Conservation (phyloP, 2,113 vertebrate genomes). For the Osmerus mordax region DNA sequence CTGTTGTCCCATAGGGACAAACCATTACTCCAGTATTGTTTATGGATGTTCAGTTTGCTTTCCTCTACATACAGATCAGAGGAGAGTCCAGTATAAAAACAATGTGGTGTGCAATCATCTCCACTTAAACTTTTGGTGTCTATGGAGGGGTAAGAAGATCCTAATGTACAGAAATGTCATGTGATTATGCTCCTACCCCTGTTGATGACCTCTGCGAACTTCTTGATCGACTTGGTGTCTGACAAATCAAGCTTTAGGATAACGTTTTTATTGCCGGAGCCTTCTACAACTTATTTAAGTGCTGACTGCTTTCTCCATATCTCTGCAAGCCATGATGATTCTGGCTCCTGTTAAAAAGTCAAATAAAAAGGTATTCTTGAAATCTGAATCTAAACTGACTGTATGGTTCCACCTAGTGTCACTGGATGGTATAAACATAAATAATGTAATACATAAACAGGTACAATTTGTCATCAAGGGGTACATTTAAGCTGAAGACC, state of each 20-base stretch:
- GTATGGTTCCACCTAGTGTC: not conserved
- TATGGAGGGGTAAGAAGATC: not conserved
- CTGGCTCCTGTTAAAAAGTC: slow-evolving; percentile 56
- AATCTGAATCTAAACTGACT: slow-evolving; percentile 41
- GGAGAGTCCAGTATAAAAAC: not conserved
- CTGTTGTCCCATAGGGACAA: slow-evolving; percentile 74
- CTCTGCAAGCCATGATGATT: slow-evolving; percentile 73
- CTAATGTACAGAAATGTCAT: not conserved
- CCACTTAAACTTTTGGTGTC: not conserved
- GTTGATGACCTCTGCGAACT: slow-evolving; percentile 72
- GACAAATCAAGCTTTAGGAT: slow-evolving; percentile 71
- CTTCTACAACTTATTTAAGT: slow-evolving; percentile 58
- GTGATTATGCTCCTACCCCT: slow-evolving; percentile 47
- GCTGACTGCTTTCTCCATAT: slow-evolving; percentile 65
- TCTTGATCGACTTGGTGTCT: slow-evolving; percentile 70
- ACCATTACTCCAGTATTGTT: slow-evolving; percentile 80
- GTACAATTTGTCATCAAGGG: not conserved
- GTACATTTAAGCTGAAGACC: not conserved
- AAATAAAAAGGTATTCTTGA: not conserved
- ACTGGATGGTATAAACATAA: not conserved
- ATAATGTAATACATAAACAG: not conserved
- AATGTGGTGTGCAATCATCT: not conserved
- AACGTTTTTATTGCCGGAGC: slow-evolving; percentile 63
- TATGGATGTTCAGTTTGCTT: slow-evolving; percentile 71
- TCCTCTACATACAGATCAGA: slow-evolving; percentile 56